phyloP scores from a whole-genome alignment of 2,797 vertebrate species.

The Coregonus ussuriensis region DNA sequence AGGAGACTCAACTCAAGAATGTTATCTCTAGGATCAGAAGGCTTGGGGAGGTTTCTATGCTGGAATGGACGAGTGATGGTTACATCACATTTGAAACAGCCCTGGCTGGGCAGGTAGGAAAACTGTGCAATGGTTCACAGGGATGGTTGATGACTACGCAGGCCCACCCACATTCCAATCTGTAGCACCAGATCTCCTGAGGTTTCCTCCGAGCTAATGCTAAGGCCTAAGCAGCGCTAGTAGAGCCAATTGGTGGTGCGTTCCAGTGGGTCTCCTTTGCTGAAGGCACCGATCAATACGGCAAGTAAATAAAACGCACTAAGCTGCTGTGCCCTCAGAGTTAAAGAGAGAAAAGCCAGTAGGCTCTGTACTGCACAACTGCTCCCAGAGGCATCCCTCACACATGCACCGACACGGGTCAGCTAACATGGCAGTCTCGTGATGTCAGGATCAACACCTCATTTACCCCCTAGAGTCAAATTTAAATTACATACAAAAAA shows the following conservation, averaged over 20 bases:
- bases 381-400: conserved; percentile 48
- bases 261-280: conserved; percentile 63
- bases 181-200: conserved; percentile 56
- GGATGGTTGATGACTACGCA: conserved; percentile 34
- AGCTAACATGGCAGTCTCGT: conserved; percentile 35
- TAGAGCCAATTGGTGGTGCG: conserved; percentile 12
- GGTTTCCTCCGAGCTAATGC: conserved; percentile 42
- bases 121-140: background rate
- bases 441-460: background rate
- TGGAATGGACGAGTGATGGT: background rate
- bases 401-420: conserved; percentile 46
- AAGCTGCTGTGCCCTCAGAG: conserved; percentile 74
- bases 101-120: background rate
- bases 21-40: background rate
- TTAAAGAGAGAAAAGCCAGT: conserved; percentile 72
- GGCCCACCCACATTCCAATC: conserved; percentile 39
- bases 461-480: too few species aligned
- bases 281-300: conserved; percentile 74
- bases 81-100: background rate
- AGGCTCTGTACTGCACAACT: conserved; percentile 56
- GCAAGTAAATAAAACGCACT: conserved; percentile 78
- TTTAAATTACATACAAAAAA: too few species aligned
- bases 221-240: conserved; percentile 1
- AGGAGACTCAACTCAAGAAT: background rate
- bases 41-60: background rate